Percentiles rank a stretch among this genome's conserved stretches.
These are phyloP conservation scores for Scalopus aquaticus DNA, from an alignment of 2,113 vertebrate genomes.

Conservation along the genomic window DNA sequence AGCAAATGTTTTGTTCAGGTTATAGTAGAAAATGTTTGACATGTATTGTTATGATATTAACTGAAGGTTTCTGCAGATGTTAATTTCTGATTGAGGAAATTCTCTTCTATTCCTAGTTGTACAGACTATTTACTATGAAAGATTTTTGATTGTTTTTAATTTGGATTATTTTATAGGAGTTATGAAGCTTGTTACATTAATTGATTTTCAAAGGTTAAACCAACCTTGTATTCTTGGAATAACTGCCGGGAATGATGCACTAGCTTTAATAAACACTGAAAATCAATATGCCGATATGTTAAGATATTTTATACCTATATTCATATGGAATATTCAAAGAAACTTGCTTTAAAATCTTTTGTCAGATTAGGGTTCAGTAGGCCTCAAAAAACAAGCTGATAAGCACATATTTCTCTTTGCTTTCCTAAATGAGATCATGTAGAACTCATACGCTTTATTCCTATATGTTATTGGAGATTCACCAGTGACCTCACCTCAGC, in stretches of 20 bases:
- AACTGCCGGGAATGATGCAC: neutral
- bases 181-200: neutral
- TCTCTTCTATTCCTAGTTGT: neutral
- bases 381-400: neutral
- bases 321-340: neutral
- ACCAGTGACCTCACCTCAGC: neutral
- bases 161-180: neutral
- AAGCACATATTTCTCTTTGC: accelerated
- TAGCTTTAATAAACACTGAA: neutral
- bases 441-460: neutral
- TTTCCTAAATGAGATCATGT: neutral
- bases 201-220: neutral
- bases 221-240: neutral
- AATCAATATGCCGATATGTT: neutral
- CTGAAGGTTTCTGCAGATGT: neutral
- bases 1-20: too few species aligned
- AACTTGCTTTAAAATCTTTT: neutral
- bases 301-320: neutral
- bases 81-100: neutral
- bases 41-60: neutral
- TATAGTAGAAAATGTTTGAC: neutral
- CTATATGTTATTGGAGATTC: neutral
- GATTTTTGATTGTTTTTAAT: neutral
- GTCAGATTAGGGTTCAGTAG: neutral
- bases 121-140: neutral